Evolutionary conservation across 2,888 invertebrate species (phyloP).

Genomic region (Diadegma fenestrale): DNA sequence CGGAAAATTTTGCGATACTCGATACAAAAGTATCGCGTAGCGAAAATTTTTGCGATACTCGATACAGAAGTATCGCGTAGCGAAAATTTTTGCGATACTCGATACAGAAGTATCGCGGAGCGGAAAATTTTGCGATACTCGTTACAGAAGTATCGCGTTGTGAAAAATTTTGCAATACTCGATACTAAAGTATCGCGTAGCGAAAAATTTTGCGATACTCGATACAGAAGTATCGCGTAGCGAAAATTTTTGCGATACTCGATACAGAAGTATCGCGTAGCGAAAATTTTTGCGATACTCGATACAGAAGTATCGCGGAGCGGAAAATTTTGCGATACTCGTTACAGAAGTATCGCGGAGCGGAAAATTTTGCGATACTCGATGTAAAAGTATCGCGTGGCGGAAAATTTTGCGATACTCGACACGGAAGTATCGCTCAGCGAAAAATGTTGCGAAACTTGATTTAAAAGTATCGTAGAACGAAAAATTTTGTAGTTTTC

Average conservation of each 20-base stretch:
- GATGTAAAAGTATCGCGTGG: neutral
- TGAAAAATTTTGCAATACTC: neutral
- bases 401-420: neutral
- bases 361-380: neutral
- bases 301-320: neutral
- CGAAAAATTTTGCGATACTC: neutral
- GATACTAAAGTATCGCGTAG: neutral
- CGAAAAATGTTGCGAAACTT: no score
- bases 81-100: no score
- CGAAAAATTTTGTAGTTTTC: no score
- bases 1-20: no score
- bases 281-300: neutral
- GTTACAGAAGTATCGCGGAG: neutral
- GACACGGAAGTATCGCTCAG: no score
- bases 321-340: neutral
- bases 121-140: neutral
- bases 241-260: neutral
- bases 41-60: no score
- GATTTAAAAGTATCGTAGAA: no score
- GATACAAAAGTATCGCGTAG: no score
- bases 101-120: neutral
- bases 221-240: no score
- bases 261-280: neutral
- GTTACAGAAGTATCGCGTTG: no score
- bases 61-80: no score